A percentile compares a stretch with the other conserved stretches of the same genome.
These are phyloP conservation scores for Drosophila mercatorum DNA, from an alignment of 2,888 invertebrate genomes.

Conservation along the genomic window DNA sequence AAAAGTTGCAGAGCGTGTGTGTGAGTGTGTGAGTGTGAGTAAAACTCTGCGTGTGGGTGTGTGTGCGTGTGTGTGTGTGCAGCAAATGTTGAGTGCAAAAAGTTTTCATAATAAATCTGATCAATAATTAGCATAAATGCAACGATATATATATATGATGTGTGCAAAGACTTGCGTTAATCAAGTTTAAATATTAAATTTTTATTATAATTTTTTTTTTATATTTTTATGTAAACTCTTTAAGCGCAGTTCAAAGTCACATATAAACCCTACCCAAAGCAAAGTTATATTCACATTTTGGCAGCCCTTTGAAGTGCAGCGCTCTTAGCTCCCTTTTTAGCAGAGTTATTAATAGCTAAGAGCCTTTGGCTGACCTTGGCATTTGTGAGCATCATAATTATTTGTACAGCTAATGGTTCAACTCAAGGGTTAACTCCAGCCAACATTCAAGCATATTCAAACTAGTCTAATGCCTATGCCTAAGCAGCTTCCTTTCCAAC, in stretches of 20 bases:
- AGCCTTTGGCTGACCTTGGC: conserved; percentile 7
- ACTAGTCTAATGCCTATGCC: not conserved
- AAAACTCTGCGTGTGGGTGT: not conserved
- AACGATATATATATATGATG: not conserved
- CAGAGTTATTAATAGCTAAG: not conserved
- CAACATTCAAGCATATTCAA: not conserved
- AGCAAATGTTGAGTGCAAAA: conserved; percentile 15
- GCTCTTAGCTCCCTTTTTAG: not conserved
- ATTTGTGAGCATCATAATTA: not conserved
- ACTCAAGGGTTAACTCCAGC: not conserved
- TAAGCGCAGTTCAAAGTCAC: not conserved
- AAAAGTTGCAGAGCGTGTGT: conserved; percentile 5
- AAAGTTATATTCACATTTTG: no score
- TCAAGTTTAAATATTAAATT: not conserved
- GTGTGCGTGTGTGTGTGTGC: conserved; percentile 3
- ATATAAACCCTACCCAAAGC: not conserved
- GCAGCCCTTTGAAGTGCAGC: not conserved
- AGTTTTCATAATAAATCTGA: conserved; percentile 13
- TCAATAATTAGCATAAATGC: conserved; percentile 36
- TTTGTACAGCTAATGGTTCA: not conserved
- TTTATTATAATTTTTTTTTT: not conserved
- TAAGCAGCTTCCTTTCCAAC: not conserved
- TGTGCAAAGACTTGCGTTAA: not conserved
- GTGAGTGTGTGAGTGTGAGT: conserved; percentile 5
- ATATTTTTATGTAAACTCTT: not conserved